Evolutionary conservation across 1,140 invertebrate species (phyloP).

Genomic region (Camponotus vicinus): DNA sequence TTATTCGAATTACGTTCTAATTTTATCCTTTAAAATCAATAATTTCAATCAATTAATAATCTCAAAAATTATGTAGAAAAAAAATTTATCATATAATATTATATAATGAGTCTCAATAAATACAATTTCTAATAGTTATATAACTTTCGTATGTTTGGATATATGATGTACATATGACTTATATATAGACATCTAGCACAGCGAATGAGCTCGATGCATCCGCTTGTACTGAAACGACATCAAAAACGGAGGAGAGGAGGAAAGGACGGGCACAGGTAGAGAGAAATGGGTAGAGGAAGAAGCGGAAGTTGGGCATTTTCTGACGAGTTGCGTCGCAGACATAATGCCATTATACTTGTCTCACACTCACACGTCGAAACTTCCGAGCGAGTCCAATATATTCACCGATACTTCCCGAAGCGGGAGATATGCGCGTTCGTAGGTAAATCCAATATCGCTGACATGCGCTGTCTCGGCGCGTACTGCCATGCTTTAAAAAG

Average conservation of each 20-base stretch:
- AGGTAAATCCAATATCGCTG: slow-evolving; percentile 69
- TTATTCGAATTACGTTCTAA: not conserved
- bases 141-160: not conserved
- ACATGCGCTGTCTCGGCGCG: slow-evolving; percentile 57
- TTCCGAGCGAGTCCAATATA: slow-evolving; percentile 11
- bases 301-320: slow-evolving; percentile 59
- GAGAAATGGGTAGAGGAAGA: slow-evolving; percentile 34
- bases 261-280: not conserved
- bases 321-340: slow-evolving; percentile 53
- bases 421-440: slow-evolving; percentile 35
- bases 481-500: slow-evolving; percentile 65
- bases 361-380: not conserved
- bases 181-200: slow-evolving; percentile 5
- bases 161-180: slow-evolving; percentile 20
- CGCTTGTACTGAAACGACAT: slow-evolving; percentile 33
- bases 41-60: too few species aligned
- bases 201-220: slow-evolving; percentile 24
- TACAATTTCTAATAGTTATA: not conserved
- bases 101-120: not conserved
- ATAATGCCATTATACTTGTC: slow-evolving; percentile 69
- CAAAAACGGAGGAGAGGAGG: slow-evolving; percentile 29
- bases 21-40: not conserved
- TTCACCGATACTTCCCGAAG: slow-evolving; percentile 49
- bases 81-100: not conserved
- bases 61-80: too few species aligned